Evolutionary conservation across 2,888 invertebrate genomes (phyloP), one percentile per base, ranked within the genome.

Genomic region (Colletes collaris): DNA sequence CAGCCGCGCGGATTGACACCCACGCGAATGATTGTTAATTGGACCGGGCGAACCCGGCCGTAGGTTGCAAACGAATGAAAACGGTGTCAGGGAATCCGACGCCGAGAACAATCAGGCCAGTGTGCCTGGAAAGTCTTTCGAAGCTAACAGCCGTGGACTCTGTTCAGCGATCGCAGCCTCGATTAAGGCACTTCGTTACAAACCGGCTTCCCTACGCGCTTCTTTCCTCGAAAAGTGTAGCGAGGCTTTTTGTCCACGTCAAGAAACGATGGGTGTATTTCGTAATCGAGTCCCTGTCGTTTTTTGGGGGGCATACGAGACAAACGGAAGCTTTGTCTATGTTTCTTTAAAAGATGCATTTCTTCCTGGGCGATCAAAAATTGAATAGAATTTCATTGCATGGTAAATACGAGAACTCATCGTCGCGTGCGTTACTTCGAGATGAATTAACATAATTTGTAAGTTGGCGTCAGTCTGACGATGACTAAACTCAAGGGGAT

Each of bases 11-110:
- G 69, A 72, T 81, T 75, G 68, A 75, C 80, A 37, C 81, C 79
- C 68, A 81, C 75, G 73, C 64, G 68, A 68, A 63, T 27, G 27
- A n/a, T 35, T 63, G 75, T 79, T 67, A 79, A 76, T 69, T 72
- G 56, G 69, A 35, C 35, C 53, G 64, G 66, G 71, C 62, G 62
- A 76, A 60, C 71, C 53, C 56, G 52, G 46, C 65, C 40, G 67
- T 46, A 4, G n/a, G 46, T 44, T 53, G 53, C 65, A 37, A 56
- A 63, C 52, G 65, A 49, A 53, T 59, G 67, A 55, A 68, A 82
- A 82, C 65, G 67, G 60, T 81, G 82, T 81, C 81, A 77, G 59
- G 60, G 77, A 81, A 81, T 74, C 67, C 62, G 66, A 59, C 52
- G 16, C 19, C 6, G 66, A 64, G 81, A 73, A 81, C 81, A 82